Evolutionary conservation across 2,888 invertebrate genomes (phyloP), one percentile per base, ranked within the genome.

Genomic region (Caenorhabditis sp.): DNA sequence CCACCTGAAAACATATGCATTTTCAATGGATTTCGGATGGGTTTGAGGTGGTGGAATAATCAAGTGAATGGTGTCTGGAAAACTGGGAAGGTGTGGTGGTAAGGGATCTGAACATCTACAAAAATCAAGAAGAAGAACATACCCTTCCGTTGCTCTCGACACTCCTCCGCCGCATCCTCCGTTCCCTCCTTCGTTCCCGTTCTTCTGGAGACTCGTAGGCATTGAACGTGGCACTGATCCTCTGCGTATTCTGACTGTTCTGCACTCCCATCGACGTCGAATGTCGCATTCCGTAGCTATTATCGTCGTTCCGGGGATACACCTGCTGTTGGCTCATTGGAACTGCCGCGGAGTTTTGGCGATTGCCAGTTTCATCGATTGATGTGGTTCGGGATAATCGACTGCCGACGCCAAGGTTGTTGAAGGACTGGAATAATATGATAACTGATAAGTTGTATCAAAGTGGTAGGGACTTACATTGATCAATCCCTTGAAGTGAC

Each of bases 401-500:
- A 51, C 77, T 80, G 22, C 85, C 85, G 60, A 83, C 83, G 35
- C 87, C 86, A 37, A 86, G 80, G 51, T 86, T 87, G 78, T 87
- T 87, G 80, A 88, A 87, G 18, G 86, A 87, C 88, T 88, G 61
- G 62, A 86, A 77, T 1, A 11, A 18, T 9, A 3, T 18, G 53
- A 50, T 67, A 22, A 2, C 26, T 60, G 47, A 64, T 37, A 47
- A 26, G 15, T 22, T 18, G 22, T 18, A 13, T 24, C n/a, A 20
- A 64, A 26, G 0, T n/a, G 18, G 18, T 26, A 26, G 15, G 18
- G 58, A 40, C 87, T 84, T 56, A 89, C 89, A 83, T 88, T 88
- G 44, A 89, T 88, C 40, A 89, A 76, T 65, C 87, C 88, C 79
- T 90, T 90, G 87, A 90, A 90, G 72, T 90, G 90, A 58, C 85